Evolutionary conservation across 2,888 invertebrate genomes (phyloP).

Genomic region (Agrypnus murinus): DNA sequence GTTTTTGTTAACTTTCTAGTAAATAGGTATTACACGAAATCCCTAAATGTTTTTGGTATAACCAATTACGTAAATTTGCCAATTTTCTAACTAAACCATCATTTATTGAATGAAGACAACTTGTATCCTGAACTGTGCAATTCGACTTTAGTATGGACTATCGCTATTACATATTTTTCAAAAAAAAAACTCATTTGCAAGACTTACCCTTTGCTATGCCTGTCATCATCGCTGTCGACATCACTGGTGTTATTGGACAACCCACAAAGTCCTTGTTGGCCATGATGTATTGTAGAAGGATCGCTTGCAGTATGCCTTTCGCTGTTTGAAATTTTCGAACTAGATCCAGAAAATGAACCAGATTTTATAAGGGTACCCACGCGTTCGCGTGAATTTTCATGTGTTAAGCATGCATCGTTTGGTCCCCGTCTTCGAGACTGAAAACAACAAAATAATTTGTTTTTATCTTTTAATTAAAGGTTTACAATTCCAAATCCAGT

Average conservation of each 20-base stretch:
- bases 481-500: slow-evolving; percentile 29
- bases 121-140: too few relatives aligned
- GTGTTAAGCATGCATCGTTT: slow-evolving; percentile 31
- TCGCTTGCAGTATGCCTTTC: slow-evolving; percentile 78
- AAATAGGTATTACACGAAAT: too few relatives aligned
- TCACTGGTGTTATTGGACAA: slow-evolving; percentile 77
- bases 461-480: not conserved
- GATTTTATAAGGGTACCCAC: slow-evolving; percentile 79
- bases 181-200: too few relatives aligned
- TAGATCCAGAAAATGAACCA: slow-evolving; percentile 81
- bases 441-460: slow-evolving; percentile 9
- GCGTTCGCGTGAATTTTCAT: slow-evolving; percentile 38
- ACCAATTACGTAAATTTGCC: too few relatives aligned
- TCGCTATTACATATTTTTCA: too few relatives aligned
- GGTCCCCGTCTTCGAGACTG: slow-evolving; percentile 44
- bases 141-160: too few relatives aligned
- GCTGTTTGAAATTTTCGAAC: slow-evolving; percentile 75
- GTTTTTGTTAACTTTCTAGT: too few relatives aligned
- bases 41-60: too few relatives aligned
- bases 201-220: slow-evolving; percentile 64
- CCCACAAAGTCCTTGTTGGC: slow-evolving; percentile 74
- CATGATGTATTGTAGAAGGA: slow-evolving; percentile 75
- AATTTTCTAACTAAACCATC: too few relatives aligned
- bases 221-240: slow-evolving; percentile 81
- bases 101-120: too few relatives aligned